Conservation (phyloP, 2,113 vertebrate genomes). For the Leptosomus discolor region DNA sequence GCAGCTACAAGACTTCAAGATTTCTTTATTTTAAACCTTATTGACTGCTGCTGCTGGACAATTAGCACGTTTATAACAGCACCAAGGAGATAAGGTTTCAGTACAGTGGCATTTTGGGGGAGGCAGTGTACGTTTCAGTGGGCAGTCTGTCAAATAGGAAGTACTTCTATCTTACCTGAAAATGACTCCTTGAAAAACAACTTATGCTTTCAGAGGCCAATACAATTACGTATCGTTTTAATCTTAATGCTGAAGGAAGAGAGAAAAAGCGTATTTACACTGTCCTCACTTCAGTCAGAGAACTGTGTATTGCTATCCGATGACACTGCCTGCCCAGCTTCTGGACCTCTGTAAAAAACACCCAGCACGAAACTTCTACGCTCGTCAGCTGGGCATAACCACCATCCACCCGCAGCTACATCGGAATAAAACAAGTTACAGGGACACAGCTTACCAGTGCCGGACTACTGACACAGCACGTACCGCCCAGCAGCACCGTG, state of each 20-base stretch:
- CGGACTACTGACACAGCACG: not conserved
- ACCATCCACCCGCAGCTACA: not conserved
- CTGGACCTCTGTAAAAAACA: not conserved
- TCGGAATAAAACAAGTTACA: not conserved
- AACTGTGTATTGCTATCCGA: not conserved
- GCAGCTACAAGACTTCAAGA: not conserved
- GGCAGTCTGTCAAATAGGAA: not conserved
- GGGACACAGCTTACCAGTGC: not conserved
- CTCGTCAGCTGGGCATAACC: not conserved
- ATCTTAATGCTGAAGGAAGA: slow-evolving; percentile 16
- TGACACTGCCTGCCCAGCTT: not conserved
- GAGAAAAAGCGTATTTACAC: not conserved
- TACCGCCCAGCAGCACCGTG: not conserved
- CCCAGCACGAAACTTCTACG: accelerated
- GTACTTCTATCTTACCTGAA: not conserved
- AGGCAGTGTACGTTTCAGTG: not conserved
- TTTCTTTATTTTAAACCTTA: not conserved
- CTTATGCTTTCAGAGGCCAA: slow-evolving; percentile 2
- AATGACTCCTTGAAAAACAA: not conserved
- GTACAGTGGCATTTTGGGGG: not conserved
- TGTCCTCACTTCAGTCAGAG: not conserved
- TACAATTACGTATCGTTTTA: not conserved
- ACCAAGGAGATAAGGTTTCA: not conserved
- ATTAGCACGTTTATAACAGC: not conserved
- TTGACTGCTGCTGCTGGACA: not conserved